These are phyloP conservation scores for Neodiprion pinetum DNA, from an alignment of 1,140 invertebrate genomes.

Conservation along the genomic window DNA sequence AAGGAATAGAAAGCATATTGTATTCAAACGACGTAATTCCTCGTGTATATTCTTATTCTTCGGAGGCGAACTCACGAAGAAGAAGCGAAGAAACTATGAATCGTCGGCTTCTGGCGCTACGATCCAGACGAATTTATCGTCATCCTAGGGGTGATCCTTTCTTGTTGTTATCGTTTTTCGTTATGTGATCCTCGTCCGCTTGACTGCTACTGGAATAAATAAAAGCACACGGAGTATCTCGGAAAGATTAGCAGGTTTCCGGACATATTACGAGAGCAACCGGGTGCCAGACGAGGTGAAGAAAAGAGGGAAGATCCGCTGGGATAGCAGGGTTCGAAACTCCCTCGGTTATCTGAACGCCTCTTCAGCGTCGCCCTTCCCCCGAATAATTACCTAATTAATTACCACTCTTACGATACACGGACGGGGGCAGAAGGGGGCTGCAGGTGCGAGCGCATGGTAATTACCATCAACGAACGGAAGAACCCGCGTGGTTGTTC, in stretches of 20 bases:
- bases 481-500: neutral
- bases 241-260: too few species aligned
- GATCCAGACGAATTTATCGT: constrained; percentile 18
- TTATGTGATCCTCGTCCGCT: too few species aligned
- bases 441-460: neutral
- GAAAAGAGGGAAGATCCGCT: too few species aligned
- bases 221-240: too few species aligned
- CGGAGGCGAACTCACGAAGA: constrained; percentile 11
- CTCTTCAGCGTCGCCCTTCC: neutral
- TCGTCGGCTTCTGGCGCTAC: constrained; percentile 46
- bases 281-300: too few species aligned
- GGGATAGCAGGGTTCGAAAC: neutral
- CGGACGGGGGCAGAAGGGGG: too few species aligned
- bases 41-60: constrained; percentile 16
- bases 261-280: too few species aligned
- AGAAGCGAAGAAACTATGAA: constrained; percentile 35
- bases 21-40: constrained; percentile 52
- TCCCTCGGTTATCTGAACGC: neutral
- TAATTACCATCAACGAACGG: neutral
- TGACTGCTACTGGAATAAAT: too few species aligned
- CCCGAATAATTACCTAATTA: neutral
- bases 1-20: constrained; percentile 21
- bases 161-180: neutral
- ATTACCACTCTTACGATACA: neutral
- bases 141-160: neutral